Evolutionary conservation across 2,797 vertebrate genomes (phyloP).

Genomic region (Enteromius mattozi): DNA sequence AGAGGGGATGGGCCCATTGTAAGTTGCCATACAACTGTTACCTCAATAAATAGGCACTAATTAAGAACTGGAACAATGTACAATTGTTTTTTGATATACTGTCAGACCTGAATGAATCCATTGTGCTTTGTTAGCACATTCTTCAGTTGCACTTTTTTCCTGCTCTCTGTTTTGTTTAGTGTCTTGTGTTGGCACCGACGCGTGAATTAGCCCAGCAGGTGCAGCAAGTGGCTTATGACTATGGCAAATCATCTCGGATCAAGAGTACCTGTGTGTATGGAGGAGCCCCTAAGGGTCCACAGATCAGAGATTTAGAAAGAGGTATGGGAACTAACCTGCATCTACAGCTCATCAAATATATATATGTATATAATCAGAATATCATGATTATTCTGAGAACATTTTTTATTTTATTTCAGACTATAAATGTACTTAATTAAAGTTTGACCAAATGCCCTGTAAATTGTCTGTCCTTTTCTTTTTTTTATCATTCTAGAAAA

Average conservation of each 20-base stretch:
- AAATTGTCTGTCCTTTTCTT: background rate
- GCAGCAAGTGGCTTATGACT: slow-evolving; percentile 93
- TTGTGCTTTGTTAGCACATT: background rate
- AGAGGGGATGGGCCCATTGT: slow-evolving; percentile 98
- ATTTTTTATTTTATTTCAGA: background rate
- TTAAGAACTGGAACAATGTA: background rate
- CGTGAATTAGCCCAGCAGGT: slow-evolving; percentile 98
- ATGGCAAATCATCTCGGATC: slow-evolving; percentile 92
- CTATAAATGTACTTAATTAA: background rate
- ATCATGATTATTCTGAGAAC: background rate
- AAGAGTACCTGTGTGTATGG: slow-evolving; percentile 98
- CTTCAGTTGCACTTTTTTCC: background rate
- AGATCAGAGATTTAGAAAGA: slow-evolving; percentile 95
- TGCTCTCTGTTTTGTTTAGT: slow-evolving; percentile 75
- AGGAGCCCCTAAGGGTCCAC: slow-evolving; percentile 89
- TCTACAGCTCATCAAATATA: background rate
- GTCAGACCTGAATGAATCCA: background rate
- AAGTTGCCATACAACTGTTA: slow-evolving; percentile 71
- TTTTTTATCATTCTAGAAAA: background rate
- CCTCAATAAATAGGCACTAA: background rate
- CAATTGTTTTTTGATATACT: background rate
- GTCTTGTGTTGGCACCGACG: slow-evolving; percentile 94
- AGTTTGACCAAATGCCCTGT: background rate
- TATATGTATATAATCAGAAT: too few relatives aligned
- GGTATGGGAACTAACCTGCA: slow-evolving; percentile 74